Evolutionary conservation across 2,113 vertebrate genomes (phyloP), one percentile per base, ranked within the genome.

Genomic region (Plecotus auritus): DNA sequence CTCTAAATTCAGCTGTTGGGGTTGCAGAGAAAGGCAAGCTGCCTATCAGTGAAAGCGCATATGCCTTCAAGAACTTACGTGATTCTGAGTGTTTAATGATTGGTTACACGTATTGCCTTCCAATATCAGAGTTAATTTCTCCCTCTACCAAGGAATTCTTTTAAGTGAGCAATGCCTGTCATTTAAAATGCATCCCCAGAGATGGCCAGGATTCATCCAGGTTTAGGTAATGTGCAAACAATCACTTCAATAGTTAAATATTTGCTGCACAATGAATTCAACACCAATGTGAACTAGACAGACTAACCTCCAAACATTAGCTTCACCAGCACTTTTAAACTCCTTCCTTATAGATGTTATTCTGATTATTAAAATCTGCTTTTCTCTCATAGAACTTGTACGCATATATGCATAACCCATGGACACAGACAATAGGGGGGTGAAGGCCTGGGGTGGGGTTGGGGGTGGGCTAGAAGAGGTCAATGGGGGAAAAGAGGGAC

Each of bases 291-390:
- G 42, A 92, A 85, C 28, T 82, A 78, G 72, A 82, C 80, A 92
- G 77, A 85, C 85, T 66, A 73, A 95, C 70, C 30, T 82, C 92
- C 73, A 2, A 88, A 40, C 56, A 92, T 90, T 92, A 80, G 78
- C 95, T 96, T 94, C 64, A 72, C 95, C 95, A 96, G 90, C 94
- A 95, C 59, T 96, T 96, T 97, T 28, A 93, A 91, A 88, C 42
- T 56, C 74, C 49, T 85, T 91, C 64, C 37, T 83, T 84, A 23
- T 70, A 94, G 42, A 88, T 40, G 22, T 73, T 81, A 40, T 92
- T 83, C 76, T 87, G 92, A 88, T 66, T 56, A 92, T 78, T 86
- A 80, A 96, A 96, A 91, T 95, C 82, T 96, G 93, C 69, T 85
- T 82, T 88, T 32, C 23, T 45, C 66, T 93, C 59, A 61, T 28